These are phyloP conservation scores for Astropecten irregularis DNA, from an alignment of 53 echinoderm and acorn worm species.

Conservation along the genomic window DNA sequence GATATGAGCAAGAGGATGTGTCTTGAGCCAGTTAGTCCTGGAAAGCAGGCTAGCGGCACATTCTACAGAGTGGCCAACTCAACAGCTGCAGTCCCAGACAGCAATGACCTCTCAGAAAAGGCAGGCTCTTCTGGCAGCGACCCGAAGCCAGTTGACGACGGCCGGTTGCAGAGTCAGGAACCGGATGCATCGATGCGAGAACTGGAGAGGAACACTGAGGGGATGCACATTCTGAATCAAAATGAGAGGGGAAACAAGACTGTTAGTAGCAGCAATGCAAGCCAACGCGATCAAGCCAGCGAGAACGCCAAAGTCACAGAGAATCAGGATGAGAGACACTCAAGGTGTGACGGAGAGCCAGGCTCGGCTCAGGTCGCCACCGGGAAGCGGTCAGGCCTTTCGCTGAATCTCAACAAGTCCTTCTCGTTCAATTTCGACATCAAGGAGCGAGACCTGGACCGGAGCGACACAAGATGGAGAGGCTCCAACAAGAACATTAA, in stretches of 20 bases:
- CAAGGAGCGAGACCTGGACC: constrained; percentile 6
- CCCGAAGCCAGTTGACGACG: not conserved
- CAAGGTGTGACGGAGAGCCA: not conserved
- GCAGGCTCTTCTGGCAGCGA: constrained; percentile 19
- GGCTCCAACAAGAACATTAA: constrained; percentile 32
- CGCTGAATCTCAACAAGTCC: not conserved
- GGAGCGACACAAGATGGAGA: constrained; percentile 6
- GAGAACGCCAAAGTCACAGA: not conserved
- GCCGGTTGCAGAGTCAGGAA: not conserved
- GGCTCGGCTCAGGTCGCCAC: not conserved
- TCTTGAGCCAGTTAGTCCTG: constrained; percentile 32
- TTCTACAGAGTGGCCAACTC: constrained; percentile 1
- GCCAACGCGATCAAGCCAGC: not conserved
- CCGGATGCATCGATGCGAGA: constrained; percentile 17
- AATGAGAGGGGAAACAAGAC: not conserved
- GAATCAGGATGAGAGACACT: not conserved
- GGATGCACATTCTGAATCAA: constrained; percentile 22
- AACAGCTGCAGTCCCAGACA: not conserved
- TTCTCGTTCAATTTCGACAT: constrained; percentile 49
- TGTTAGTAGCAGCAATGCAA: not conserved
- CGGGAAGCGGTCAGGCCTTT: not conserved
- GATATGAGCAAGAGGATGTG: constrained; percentile 45
- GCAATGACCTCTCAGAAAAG: constrained; percentile 26
- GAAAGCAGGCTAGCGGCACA: not conserved
- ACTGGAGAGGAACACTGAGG: constrained; percentile 16